phyloP scores from a whole-genome alignment of 2,888 invertebrate genomes.

The Oscheius myriophilus region DNA sequence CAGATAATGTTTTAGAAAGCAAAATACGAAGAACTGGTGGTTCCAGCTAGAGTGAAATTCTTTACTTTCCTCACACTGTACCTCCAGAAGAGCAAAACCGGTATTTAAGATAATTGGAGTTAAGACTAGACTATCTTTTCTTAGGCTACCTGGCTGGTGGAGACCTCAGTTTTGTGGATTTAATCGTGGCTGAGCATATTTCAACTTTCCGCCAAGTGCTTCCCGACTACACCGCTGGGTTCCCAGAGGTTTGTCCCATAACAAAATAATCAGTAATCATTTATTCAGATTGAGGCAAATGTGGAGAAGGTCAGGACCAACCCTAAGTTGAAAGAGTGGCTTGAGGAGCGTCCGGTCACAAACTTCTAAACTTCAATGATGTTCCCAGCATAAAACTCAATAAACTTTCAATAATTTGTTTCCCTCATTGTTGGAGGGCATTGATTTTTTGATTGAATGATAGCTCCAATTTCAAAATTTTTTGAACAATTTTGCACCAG shows the following conservation, averaged over 20 bases:
- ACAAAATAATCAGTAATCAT: neutral
- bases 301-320: constrained; percentile 16
- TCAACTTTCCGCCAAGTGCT: constrained; percentile 7
- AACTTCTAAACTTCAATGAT: constrained; percentile 28
- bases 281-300: constrained; percentile 15
- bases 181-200: constrained; percentile 30
- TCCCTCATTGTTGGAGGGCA: too few relatives aligned
- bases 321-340: constrained; percentile 27
- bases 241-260: constrained; percentile 19
- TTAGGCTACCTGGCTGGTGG: constrained; percentile 29
- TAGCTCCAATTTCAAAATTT: too few relatives aligned
- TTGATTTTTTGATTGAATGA: too few relatives aligned
- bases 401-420: too few relatives aligned
- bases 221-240: constrained; percentile 11
- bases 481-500: too few relatives aligned
- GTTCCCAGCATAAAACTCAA: too few relatives aligned
- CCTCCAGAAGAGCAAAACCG: constrained; percentile 43
- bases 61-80: constrained; percentile 28
- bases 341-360: constrained; percentile 18
- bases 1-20: neutral
- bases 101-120: neutral
- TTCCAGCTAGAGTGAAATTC: constrained; percentile 41
- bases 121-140: neutral
- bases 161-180: constrained; percentile 27
- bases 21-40: constrained; percentile 30